Conservation (phyloP, 2,888 invertebrate genomes). For the Nephrotoma flavescens region DNA sequence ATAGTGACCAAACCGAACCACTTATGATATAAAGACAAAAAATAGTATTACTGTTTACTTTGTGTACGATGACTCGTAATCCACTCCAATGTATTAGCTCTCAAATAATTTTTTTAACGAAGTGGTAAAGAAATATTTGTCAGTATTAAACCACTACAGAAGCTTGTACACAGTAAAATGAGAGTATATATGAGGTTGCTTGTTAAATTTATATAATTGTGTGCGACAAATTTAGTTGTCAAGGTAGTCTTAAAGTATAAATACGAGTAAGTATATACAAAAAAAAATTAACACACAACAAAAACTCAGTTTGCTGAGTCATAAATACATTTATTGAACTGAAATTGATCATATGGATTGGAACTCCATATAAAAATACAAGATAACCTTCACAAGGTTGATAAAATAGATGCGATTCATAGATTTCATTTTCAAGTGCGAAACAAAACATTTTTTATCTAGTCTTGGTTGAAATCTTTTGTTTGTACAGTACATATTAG, state of each 20-base stretch:
- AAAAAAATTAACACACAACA: not conserved
- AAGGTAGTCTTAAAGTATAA: not conserved
- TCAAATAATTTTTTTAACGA: not conserved
- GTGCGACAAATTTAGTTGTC: not conserved
- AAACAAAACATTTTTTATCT: not conserved
- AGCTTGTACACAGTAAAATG: not conserved
- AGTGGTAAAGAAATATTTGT: not conserved
- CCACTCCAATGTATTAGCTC: not conserved
- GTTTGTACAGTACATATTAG: not conserved
- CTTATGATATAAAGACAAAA: too few relatives aligned
- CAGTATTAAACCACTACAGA: not conserved
- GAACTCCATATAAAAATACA: not conserved
- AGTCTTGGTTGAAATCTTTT: not conserved
- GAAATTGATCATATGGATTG: not conserved
- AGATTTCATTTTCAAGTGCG: not conserved
- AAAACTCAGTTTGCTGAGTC: not conserved
- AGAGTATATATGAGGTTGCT: not conserved
- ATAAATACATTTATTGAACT: not conserved
- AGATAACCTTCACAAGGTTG: not conserved
- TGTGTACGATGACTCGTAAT: not conserved
- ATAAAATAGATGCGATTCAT: not conserved
- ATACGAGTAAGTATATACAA: not conserved
- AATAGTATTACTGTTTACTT: not conserved
- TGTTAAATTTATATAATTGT: not conserved
- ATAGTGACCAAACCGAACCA: not conserved